A percentile compares a stretch with the other conserved stretches of the same genome.
phyloP scores from a whole-genome alignment of 2,797 vertebrate genomes.

The Myripristis murdjan region DNA sequence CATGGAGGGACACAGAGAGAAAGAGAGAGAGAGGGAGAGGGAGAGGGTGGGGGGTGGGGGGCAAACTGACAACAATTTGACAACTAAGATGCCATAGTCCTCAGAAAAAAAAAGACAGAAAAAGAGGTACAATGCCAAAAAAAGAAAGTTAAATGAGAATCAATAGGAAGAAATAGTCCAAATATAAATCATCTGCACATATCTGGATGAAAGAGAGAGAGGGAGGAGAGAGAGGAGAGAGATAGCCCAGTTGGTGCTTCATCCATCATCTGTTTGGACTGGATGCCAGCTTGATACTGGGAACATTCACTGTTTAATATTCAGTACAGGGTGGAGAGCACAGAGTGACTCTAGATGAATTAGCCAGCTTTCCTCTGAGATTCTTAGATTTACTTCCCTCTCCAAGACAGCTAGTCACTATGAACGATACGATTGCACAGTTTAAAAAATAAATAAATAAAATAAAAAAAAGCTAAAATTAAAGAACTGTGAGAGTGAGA shows the following conservation, averaged over 20 bases:
- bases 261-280: slow-evolving; percentile 83
- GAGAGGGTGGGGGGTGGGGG: slow-evolving; percentile 16
- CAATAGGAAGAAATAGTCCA: slow-evolving; percentile 60
- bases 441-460: slow-evolving; percentile 24
- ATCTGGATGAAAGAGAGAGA: slow-evolving; percentile 62
- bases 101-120: slow-evolving; percentile 17
- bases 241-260: slow-evolving; percentile 75
- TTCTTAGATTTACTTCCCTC: slow-evolving; percentile 52
- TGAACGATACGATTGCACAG: slow-evolving; percentile 4
- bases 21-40: slow-evolving; percentile 26
- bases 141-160: slow-evolving; percentile 57
- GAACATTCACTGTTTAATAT: slow-evolving; percentile 84
- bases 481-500: background rate
- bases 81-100: slow-evolving; percentile 18
- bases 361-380: slow-evolving; percentile 66
- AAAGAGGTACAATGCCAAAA: slow-evolving; percentile 25
- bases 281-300: slow-evolving; percentile 79
- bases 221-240: slow-evolving; percentile 47
- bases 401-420: slow-evolving; percentile 20
- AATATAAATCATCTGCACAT: slow-evolving; percentile 75
- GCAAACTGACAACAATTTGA: slow-evolving; percentile 21
- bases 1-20: slow-evolving; percentile 28
- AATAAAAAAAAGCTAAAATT: no score
- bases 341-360: slow-evolving; percentile 70
- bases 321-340: slow-evolving; percentile 70